A percentile compares a stretch with the other conserved stretches of the same genome.
Conservation (phyloP, 2,797 vertebrate genomes). For the Acrossocheilus wenchowensis region DNA sequence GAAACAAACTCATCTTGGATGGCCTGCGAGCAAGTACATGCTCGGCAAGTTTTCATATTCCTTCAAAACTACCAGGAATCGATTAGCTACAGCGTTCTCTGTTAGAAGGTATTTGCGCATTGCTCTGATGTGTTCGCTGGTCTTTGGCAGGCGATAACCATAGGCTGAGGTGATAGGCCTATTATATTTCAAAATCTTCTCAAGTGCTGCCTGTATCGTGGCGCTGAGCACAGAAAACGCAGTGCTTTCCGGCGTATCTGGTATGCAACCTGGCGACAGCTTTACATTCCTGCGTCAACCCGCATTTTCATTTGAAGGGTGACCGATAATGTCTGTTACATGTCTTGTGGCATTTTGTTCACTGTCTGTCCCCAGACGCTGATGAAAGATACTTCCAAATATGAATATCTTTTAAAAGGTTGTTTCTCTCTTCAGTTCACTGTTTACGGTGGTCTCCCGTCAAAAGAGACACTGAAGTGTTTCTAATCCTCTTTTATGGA, state of each 20-base stretch:
- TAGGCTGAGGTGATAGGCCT: background rate
- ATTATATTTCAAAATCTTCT: constrained; percentile 32
- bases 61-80: too few relatives aligned
- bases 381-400: background rate
- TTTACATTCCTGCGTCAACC: constrained; percentile 17
- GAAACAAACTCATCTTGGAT: background rate
- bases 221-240: constrained; percentile 2
- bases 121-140: background rate
- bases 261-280: constrained; percentile 37
- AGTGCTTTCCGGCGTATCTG: background rate
- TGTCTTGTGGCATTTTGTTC: background rate
- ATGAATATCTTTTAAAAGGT: background rate
- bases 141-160: background rate
- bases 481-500: background rate
- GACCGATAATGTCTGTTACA: constrained; percentile 21
- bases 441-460: background rate
- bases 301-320: background rate
- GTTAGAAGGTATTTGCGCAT: background rate
- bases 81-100: background rate
- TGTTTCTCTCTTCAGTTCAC: background rate
- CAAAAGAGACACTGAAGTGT: background rate
- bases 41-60: background rate
- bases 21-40: background rate
- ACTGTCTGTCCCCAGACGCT: background rate
- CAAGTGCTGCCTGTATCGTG: constrained; percentile 18